Evolutionary conservation across 2,113 vertebrate genomes (phyloP).

Genomic region (Electrona antarctica): DNA sequence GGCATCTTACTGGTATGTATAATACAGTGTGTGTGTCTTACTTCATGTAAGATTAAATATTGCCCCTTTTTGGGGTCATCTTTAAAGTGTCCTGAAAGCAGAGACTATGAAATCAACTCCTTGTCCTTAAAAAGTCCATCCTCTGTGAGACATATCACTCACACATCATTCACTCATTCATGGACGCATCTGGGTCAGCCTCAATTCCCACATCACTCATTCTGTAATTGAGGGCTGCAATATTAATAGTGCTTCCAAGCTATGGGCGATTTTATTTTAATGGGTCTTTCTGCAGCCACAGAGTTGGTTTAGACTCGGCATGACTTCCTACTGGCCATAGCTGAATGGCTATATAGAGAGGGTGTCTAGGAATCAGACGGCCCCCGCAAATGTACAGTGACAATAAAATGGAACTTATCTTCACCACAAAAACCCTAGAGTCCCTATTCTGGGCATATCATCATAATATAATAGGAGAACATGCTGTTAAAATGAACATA

Average conservation of each 20-base stretch:
- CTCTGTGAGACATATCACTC: conserved; percentile 42
- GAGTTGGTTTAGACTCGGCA: conserved; percentile 31
- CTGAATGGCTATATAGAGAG: too few relatives aligned
- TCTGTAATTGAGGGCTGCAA: conserved; percentile 73
- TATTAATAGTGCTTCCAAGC: conserved; percentile 71
- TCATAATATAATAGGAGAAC: too few relatives aligned
- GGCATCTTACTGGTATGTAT: too few relatives aligned
- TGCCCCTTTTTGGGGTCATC: conserved; percentile 15
- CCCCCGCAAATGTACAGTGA: too few relatives aligned
- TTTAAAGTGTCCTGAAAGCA: conserved; percentile 27
- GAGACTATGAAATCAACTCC: conserved; percentile 22
- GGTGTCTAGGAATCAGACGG: too few relatives aligned
- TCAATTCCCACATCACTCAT: conserved; percentile 70
- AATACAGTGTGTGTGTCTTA: neutral
- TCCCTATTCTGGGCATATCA: too few relatives aligned
- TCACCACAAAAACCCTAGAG: too few relatives aligned
- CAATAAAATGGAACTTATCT: too few relatives aligned
- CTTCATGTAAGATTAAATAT: neutral
- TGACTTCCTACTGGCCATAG: neutral
- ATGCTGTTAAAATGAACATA: too few relatives aligned
- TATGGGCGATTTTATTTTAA: conserved; percentile 58
- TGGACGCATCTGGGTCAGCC: conserved; percentile 69
- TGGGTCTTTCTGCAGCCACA: conserved; percentile 45
- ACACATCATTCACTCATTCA: conserved; percentile 65
- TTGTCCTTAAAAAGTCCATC: conserved; percentile 8